Percentiles rank a stretch among this genome's conserved stretches.
Evolutionary conservation across 2,888 invertebrate genomes (phyloP).

Genomic region (Oscheius sp.): DNA sequence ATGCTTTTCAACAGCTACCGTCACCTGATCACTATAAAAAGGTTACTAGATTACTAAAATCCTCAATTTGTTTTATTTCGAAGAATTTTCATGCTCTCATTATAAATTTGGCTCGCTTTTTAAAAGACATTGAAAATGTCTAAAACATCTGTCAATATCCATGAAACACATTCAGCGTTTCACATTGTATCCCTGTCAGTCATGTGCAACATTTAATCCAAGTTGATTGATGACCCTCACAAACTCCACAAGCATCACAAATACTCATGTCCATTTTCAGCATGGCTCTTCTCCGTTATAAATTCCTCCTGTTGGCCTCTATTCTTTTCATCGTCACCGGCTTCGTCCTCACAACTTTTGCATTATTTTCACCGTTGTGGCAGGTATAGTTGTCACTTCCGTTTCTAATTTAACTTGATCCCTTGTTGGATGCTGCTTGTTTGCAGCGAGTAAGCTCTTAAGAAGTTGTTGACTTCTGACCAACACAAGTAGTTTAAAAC

Average conservation of each 20-base stretch:
- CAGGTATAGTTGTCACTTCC: too few species aligned
- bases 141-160: background rate
- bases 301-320: slow-evolving; percentile 47
- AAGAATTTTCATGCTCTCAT: too few species aligned
- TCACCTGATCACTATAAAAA: too few species aligned
- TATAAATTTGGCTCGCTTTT: too few species aligned
- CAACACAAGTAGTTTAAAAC: background rate
- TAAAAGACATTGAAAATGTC: too few species aligned
- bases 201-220: slow-evolving; percentile 26
- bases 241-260: slow-evolving; percentile 14
- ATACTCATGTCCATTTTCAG: slow-evolving; percentile 11
- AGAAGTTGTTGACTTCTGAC: too few species aligned
- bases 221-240: slow-evolving; percentile 25
- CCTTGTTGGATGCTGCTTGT: too few species aligned
- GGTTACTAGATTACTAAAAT: too few species aligned
- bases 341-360: slow-evolving; percentile 49
- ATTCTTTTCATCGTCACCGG: slow-evolving; percentile 50
- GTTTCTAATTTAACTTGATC: too few species aligned
- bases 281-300: slow-evolving; percentile 46
- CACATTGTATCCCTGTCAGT: slow-evolving; percentile 5
- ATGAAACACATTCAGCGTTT: slow-evolving; percentile 5
- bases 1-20: too few species aligned
- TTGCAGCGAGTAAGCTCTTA: background rate
- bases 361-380: slow-evolving; percentile 52
- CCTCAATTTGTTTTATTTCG: too few species aligned